These are phyloP conservation scores for Eristalis arbustorum DNA, from an alignment of 2,888 invertebrate species.

Conservation along the genomic window DNA sequence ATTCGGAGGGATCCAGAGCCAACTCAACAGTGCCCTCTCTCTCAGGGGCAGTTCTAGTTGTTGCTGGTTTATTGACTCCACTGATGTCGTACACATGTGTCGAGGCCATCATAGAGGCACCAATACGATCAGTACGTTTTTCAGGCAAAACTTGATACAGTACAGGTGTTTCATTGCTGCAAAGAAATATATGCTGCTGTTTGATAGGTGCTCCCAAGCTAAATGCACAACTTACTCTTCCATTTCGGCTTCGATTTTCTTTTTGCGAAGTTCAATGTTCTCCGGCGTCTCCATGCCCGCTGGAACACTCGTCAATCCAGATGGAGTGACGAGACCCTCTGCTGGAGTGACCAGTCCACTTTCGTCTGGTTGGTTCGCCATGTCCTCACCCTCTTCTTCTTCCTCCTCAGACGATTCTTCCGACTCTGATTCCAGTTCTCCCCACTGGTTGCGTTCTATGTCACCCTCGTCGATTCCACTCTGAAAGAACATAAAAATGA, in stretches of 20 bases:
- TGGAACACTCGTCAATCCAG: constrained; percentile 94
- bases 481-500: constrained; percentile 75
- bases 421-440: constrained; percentile 95
- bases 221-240: constrained; percentile 86
- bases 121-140: constrained; percentile 93
- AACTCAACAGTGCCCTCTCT: constrained; percentile 91
- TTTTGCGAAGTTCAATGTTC: constrained; percentile 98
- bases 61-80: constrained; percentile 81
- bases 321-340: constrained; percentile 96
- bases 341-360: constrained; percentile 95
- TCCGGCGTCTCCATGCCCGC: constrained; percentile 99
- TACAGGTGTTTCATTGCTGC: constrained; percentile 94
- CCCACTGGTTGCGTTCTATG: constrained; percentile 97
- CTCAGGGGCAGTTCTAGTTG: constrained; percentile 79
- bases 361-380: constrained; percentile 84
- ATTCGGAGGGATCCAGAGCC: constrained; percentile 97
- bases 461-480: constrained; percentile 89
- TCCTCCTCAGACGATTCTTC: constrained; percentile 84
- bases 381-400: constrained; percentile 84
- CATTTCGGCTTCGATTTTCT: constrained; percentile 96
- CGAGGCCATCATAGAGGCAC: constrained; percentile 98
- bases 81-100: constrained; percentile 98
- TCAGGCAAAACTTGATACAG: constrained; percentile 98
- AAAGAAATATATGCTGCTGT: constrained; percentile 63
- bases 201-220: neutral